Evolutionary conservation across 2,888 invertebrate genomes (phyloP), one percentile per base, ranked within the genome.

Genomic region (Homarus gammarus): DNA sequence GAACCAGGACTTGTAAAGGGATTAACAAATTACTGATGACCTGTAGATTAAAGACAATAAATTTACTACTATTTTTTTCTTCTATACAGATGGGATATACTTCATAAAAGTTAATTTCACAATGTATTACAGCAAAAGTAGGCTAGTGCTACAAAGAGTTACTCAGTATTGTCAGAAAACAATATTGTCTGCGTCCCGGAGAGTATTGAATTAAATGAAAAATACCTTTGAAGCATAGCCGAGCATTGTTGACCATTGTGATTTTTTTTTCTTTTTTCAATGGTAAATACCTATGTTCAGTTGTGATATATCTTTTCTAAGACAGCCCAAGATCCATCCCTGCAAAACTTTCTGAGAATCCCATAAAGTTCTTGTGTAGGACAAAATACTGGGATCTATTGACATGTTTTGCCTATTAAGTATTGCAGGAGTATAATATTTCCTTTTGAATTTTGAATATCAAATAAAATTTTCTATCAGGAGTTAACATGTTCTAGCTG

Each of bases 261-360:
- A n/a, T 22, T 75, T 75, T 75, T 75, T 40, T 22, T 22, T 38
- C 44, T 44, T 27, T 75, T 40, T 12, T 3, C 27, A 18, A 27
- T 44, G 10, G 6, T 8, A 8, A 75, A 75, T 15, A 64, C 27
- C 27, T 64, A 10, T 44, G 40, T 33, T 1, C 6, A 38, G 38
- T 72, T 15, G 72, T 8, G 18, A 38, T 22, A 75, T 75, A 75
- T 18, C 27, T 75, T 75, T 75, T 44, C 75, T 36, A 31, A n/a
- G 44, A 75, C 75, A 75, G 31, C 27, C 75, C 75, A n/a, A 49
- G 75, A 75, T 75, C 75, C 75, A n/a, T 27, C 44, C 75, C 31
- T 49, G n/a, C 75, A 75, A 44, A 44, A 75, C 75, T 12, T 18
- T 70, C 49, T 27, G 75, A 75, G 64, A 12, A 8, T 22, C 12